Evolutionary conservation across 2,888 invertebrate species (phyloP).

Genomic region (Crepidodera aurea): DNA sequence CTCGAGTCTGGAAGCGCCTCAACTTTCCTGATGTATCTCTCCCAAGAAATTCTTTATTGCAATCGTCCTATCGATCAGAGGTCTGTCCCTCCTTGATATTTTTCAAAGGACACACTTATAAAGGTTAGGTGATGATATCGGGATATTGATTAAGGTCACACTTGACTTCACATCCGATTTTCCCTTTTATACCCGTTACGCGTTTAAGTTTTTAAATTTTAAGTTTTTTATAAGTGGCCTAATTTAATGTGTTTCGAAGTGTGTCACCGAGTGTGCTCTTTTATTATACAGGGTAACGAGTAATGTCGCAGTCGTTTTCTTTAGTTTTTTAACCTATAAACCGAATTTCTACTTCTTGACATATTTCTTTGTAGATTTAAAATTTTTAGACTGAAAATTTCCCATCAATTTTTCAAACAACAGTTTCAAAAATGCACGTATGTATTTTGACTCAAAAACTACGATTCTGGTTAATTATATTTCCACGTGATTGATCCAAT

Average conservation of each 20-base stretch:
- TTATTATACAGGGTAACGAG: not conserved
- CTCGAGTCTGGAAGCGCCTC: not conserved
- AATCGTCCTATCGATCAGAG: not conserved
- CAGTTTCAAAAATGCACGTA: too few relatives aligned
- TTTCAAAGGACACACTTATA: constrained; percentile 13
- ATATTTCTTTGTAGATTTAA: too few relatives aligned
- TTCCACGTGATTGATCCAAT: too few relatives aligned
- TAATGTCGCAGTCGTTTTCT: too few relatives aligned
- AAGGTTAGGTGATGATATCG: constrained; percentile 9
- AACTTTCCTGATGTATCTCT: not conserved
- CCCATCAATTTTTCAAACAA: too few relatives aligned
- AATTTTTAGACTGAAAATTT: too few relatives aligned
- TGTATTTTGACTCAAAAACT: too few relatives aligned
- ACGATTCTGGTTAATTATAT: too few relatives aligned
- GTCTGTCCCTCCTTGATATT: not conserved
- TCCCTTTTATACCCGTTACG: constrained; percentile 5
- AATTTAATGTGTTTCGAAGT: constrained; percentile 2
- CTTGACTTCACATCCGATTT: constrained; percentile 11
- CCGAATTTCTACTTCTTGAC: too few relatives aligned
- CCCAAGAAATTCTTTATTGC: constrained; percentile 5
- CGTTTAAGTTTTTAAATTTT: constrained; percentile 1
- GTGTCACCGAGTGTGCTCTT: not conserved
- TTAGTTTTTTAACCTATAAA: too few relatives aligned
- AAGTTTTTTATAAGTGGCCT: not conserved
- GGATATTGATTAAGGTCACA: constrained; percentile 1